Conservation (phyloP, 1,140 invertebrate genomes). For the Neodiprion virginianus region DNA sequence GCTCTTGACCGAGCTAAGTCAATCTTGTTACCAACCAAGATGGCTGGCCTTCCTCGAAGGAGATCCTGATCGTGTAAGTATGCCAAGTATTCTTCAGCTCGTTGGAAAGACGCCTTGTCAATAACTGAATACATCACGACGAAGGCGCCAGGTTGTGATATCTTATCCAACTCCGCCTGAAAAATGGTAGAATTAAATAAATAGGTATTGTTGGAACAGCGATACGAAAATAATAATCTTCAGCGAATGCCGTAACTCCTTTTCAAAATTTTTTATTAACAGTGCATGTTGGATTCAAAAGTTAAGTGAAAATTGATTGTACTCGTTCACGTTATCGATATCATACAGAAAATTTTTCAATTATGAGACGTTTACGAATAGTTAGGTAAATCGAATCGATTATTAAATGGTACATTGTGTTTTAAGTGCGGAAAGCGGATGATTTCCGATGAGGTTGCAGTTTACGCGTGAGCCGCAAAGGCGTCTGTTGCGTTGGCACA, state of each 20-base stretch:
- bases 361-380: too few species aligned
- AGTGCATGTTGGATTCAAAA: neutral
- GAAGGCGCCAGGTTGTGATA: constrained; percentile 81
- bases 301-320: constrained; percentile 9
- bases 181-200: constrained; percentile 26
- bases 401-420: too few species aligned
- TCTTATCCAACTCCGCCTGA: constrained; percentile 78
- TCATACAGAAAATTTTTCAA: too few species aligned
- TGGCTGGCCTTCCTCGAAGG: constrained; percentile 76
- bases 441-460: too few species aligned
- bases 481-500: too few species aligned
- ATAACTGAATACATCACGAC: constrained; percentile 91
- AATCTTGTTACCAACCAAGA: constrained; percentile 94
- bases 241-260: too few species aligned
- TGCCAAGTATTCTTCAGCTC: constrained; percentile 78
- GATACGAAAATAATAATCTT: constrained; percentile 1
- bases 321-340: too few species aligned
- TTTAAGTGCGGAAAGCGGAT: too few species aligned
- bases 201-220: too few species aligned
- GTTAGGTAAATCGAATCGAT: too few species aligned
- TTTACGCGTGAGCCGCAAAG: too few species aligned
- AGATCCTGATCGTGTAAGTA: constrained; percentile 79
- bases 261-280: constrained; percentile 10
- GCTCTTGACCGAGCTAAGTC: constrained; percentile 90
- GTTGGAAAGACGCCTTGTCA: constrained; percentile 87